Evolutionary conservation across 2,797 vertebrate genomes (phyloP).

Genomic region (Micromesistius poutassou): DNA sequence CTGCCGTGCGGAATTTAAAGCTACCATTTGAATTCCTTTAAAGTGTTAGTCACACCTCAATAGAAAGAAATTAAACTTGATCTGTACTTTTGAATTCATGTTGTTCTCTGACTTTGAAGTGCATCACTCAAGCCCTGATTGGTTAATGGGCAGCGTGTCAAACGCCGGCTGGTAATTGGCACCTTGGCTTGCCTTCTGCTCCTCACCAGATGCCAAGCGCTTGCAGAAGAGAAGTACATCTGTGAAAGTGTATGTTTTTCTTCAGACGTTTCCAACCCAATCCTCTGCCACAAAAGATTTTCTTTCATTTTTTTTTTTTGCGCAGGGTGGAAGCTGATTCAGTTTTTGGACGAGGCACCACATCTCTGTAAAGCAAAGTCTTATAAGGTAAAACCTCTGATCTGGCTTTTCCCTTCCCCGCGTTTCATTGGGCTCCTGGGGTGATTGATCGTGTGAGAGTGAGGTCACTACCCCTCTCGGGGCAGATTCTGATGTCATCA

Average conservation of each 20-base stretch:
- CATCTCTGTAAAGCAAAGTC: slow-evolving; percentile 36
- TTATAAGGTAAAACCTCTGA: slow-evolving; percentile 58
- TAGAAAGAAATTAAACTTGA: slow-evolving; percentile 56
- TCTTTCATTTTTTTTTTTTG: slow-evolving; percentile 25
- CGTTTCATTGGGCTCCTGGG: slow-evolving; percentile 40
- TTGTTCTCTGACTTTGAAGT: slow-evolving; percentile 59
- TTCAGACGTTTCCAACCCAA: neutral
- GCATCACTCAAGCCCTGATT: slow-evolving; percentile 59
- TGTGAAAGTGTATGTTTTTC: slow-evolving; percentile 31
- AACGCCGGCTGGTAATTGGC: slow-evolving; percentile 57
- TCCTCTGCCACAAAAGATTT: neutral
- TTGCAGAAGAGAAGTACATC: slow-evolving; percentile 50
- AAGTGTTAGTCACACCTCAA: slow-evolving; percentile 63
- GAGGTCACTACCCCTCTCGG: slow-evolving; percentile 60
- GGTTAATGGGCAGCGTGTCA: slow-evolving; percentile 54
- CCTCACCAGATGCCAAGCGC: slow-evolving; percentile 55
- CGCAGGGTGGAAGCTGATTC: slow-evolving; percentile 47
- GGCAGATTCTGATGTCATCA: slow-evolving; percentile 63
- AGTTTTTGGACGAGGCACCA: slow-evolving; percentile 36
- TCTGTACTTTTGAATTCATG: slow-evolving; percentile 41
- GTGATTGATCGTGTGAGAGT: slow-evolving; percentile 66
- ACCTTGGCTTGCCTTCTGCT: slow-evolving; percentile 58
- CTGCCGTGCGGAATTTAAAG: slow-evolving; percentile 52
- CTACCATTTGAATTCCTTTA: slow-evolving; percentile 57
- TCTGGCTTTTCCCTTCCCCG: slow-evolving; percentile 30